Conservation (phyloP, 2,888 invertebrate species). For the Pterobdella sp. region DNA sequence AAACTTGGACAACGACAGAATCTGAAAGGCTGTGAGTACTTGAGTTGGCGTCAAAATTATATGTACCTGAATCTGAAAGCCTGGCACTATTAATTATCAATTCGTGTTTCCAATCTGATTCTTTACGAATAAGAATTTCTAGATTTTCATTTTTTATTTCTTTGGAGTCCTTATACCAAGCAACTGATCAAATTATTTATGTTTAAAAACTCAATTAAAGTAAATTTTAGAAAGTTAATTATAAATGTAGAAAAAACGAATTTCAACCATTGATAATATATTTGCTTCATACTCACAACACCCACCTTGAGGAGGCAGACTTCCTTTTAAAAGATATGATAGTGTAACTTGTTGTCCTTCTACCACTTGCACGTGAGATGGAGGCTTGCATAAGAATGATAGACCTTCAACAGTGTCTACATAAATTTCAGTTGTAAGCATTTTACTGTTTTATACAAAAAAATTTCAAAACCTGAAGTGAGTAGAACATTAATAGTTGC, state of each 20-base stretch:
- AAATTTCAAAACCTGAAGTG: neutral
- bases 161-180: conserved; percentile 1
- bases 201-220: neutral
- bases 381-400: neutral
- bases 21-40: neutral
- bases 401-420: no score
- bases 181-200: neutral
- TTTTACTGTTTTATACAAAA: no score
- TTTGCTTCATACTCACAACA: neutral
- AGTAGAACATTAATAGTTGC: neutral
- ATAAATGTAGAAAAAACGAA: neutral
- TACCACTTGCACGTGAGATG: neutral
- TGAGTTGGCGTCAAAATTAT: neutral
- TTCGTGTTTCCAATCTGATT: conserved; percentile 4
- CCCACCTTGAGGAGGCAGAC: conserved; percentile 1
- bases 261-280: neutral
- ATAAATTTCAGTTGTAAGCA: no score
- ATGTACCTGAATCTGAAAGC: neutral
- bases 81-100: neutral
- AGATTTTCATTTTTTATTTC: neutral
- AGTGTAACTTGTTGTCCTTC: neutral
- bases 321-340: neutral
- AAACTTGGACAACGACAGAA: neutral
- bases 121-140: neutral
- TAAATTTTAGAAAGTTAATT: neutral